Conservation (phyloP, 2,113 vertebrate species). For the Charina bottae region DNA sequence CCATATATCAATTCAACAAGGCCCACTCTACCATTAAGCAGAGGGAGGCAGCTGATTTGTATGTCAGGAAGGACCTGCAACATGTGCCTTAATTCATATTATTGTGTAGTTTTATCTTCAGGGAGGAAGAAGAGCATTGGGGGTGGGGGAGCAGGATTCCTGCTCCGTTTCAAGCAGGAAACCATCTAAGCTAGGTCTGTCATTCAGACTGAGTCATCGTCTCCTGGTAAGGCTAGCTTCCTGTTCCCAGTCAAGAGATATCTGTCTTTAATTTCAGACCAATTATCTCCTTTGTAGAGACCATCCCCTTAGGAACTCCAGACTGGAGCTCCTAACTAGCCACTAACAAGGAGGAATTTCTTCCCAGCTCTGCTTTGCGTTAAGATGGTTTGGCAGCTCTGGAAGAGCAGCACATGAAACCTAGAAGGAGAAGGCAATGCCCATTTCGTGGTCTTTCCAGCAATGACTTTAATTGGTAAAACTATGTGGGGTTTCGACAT, state of each 20-base stretch:
- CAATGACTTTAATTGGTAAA: constrained; percentile 64
- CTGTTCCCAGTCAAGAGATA: not conserved
- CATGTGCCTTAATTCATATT: too few species aligned
- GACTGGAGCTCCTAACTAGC: constrained; percentile 61
- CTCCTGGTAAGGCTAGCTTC: not conserved
- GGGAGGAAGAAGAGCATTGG: not conserved
- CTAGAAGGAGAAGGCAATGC: constrained; percentile 42
- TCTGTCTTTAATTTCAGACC: constrained; percentile 39
- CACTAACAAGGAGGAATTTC: constrained; percentile 26
- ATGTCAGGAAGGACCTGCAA: too few species aligned
- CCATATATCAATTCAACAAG: too few species aligned
- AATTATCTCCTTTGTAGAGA: constrained; percentile 41
- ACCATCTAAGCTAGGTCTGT: not conserved
- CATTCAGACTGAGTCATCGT: not conserved
- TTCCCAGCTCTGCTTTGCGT: constrained; percentile 41
- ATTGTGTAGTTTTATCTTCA: not conserved
- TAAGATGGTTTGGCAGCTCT: constrained; percentile 36
- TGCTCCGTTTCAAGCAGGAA: not conserved
- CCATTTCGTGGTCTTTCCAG: constrained; percentile 47
- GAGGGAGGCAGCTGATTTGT: too few species aligned
- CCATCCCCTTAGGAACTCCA: constrained; percentile 48
- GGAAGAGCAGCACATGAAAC: not conserved
- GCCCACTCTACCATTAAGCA: too few species aligned
- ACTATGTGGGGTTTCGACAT: constrained; percentile 44
- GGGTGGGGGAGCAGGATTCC: not conserved